Percentiles rank a stretch among this genome's conserved stretches.
phyloP scores from a whole-genome alignment of 2,888 invertebrate species.

The Chirona hameri region DNA sequence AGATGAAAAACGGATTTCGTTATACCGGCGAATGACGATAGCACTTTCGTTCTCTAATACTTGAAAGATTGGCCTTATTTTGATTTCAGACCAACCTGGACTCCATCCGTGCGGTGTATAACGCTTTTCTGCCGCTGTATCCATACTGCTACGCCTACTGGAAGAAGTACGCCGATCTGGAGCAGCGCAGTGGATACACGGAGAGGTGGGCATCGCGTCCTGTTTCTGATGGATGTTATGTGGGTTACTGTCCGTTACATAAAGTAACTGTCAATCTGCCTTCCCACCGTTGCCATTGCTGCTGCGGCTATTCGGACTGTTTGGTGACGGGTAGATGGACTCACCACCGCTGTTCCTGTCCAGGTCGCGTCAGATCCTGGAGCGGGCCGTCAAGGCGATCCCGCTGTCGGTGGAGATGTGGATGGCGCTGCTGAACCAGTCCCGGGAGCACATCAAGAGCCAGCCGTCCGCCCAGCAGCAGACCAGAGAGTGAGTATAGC shows the following conservation, averaged over 20 bases:
- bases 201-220: conserved; percentile 33
- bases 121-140: conserved; percentile 44
- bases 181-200: conserved; percentile 40
- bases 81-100: conserved; percentile 42
- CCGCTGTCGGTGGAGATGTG: conserved; percentile 56
- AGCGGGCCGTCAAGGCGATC: conserved; percentile 53
- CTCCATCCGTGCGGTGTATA: conserved; percentile 43
- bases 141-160: conserved; percentile 46
- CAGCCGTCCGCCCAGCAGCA: conserved; percentile 32
- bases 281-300: no score
- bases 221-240: no score
- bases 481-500: conserved; percentile 2
- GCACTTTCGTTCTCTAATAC: no score
- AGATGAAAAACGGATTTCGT: no score
- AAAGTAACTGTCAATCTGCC: no score
- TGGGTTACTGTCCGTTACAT: no score
- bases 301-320: no score
- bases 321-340: no score
- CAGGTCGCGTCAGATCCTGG: conserved; percentile 53
- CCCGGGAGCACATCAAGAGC: conserved; percentile 37
- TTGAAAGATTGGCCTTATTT: no score
- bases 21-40: no score
- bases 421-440: conserved; percentile 50
- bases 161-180: conserved; percentile 44
- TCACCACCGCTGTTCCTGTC: conserved; percentile 34